A percentile compares a stretch with the other conserved stretches of the same genome.
Conservation (phyloP, 2,113 vertebrate genomes). For the Bolborhynchus lineola region DNA sequence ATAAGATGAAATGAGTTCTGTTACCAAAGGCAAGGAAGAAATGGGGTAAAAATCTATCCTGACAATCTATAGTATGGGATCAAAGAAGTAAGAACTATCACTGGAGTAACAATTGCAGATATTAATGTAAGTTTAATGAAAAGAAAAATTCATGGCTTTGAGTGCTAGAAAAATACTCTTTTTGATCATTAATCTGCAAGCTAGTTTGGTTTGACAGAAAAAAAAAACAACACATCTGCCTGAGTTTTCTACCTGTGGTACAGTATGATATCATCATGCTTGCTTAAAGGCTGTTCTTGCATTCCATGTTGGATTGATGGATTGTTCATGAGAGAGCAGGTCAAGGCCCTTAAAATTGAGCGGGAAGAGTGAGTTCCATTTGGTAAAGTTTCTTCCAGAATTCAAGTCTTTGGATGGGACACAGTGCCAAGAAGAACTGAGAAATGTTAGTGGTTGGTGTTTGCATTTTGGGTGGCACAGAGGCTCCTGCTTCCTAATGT, state of each 20-base stretch:
- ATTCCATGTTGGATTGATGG: background rate
- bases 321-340: background rate
- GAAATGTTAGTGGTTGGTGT: background rate
- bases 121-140: background rate
- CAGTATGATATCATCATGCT: background rate
- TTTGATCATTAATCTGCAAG: background rate
- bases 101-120: background rate
- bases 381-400: background rate
- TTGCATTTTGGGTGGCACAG: background rate
- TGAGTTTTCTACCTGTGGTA: background rate
- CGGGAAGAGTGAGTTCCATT: background rate
- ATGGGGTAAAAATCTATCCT: background rate
- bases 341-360: background rate
- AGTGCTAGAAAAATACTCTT: background rate
- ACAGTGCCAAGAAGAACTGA: background rate
- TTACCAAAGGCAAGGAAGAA: background rate
- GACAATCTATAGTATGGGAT: background rate
- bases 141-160: background rate
- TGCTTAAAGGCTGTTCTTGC: background rate
- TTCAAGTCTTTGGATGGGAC: background rate
- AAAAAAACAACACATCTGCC: background rate
- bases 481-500: background rate
- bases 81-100: background rate
- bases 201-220: background rate
- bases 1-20: background rate